Percentiles rank a stretch among this genome's conserved stretches.
Evolutionary conservation across 2,888 invertebrate species (phyloP).

Genomic region (Eristalis tenax): DNA sequence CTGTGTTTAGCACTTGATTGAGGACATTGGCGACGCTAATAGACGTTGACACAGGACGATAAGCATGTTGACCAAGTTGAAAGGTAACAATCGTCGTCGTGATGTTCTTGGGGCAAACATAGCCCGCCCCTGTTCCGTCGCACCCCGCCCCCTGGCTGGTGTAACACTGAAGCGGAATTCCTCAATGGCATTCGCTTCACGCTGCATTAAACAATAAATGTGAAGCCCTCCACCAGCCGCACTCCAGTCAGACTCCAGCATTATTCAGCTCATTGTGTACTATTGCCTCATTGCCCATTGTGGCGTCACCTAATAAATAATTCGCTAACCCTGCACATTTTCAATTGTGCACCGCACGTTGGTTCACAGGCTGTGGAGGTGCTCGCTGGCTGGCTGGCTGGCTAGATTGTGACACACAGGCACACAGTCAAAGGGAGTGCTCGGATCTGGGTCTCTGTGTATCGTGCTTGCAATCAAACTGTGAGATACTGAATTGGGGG

Average conservation of each 20-base stretch:
- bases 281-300: conserved; percentile 44
- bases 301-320: conserved; percentile 52
- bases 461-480: not conserved
- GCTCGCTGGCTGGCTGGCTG: not conserved
- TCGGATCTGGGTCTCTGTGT: not conserved
- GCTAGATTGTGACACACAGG: not conserved
- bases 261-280: conserved; percentile 26
- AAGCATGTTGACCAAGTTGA: not conserved
- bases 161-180: not conserved
- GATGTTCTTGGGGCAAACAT: not conserved
- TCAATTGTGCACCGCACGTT: conserved; percentile 12
- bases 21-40: not conserved
- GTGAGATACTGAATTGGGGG: not conserved
- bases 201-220: conserved; percentile 1
- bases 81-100: not conserved
- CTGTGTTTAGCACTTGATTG: not conserved
- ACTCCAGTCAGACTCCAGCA: not conserved
- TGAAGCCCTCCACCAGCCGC: not conserved
- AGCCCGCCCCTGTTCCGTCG: not conserved
- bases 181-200: not conserved
- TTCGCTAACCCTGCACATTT: conserved; percentile 47
- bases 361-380: conserved; percentile 12
- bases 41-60: not conserved
- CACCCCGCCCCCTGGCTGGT: not conserved
- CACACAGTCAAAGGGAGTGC: not conserved